Evolutionary conservation across 2,797 vertebrate genomes (phyloP), one percentile per base, ranked within the genome.

Genomic region (Enteromius afrohamiltoni): DNA sequence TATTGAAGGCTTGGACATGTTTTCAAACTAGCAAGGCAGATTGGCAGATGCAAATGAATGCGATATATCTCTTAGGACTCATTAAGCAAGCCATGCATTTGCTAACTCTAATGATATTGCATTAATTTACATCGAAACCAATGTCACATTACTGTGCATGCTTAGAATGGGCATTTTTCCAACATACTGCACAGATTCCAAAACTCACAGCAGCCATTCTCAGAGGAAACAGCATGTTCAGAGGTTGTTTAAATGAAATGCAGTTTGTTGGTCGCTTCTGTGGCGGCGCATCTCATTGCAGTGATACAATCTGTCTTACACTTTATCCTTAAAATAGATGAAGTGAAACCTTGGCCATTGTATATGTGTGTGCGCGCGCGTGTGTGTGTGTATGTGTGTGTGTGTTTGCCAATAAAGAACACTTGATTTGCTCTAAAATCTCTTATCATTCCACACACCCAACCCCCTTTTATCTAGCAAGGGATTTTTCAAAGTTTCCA

Each of bases 401-500:
- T 37, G 42, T 67, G 64, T 74, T 79, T 64, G 62, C 21, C 45
- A 58, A 10, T 76, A 62, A 68, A 86, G 83, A 42, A 42, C 14
- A 42, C 69, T 62, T 2, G 49, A 60, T 31, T 47, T 77, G 21
- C 68, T 64, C 73, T 75, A 26, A 55, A 60, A 14, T 31, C 64
- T 49, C 77, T 53, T 70, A 79, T 64, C 82, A 58, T 53, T 76
- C 73, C 37, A 55, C 16, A 65, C 64, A 68, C 55, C 45, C 31
- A 17, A 40, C 58, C 47, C 34, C 45, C 29, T 67, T 79, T 68
- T 67, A 67, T 65, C 65, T 4, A 58, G 60, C 49, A 45, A 19
- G 81, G 81, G 73, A 69, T 83, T 58, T 85, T 75, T 80, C 80
- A 81, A 60, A 77, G 60, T 84, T 87, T 79, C 65, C 49, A 73